Evolutionary conservation across 2,888 invertebrate species (phyloP).

Genomic region (Torymus texanus): DNA sequence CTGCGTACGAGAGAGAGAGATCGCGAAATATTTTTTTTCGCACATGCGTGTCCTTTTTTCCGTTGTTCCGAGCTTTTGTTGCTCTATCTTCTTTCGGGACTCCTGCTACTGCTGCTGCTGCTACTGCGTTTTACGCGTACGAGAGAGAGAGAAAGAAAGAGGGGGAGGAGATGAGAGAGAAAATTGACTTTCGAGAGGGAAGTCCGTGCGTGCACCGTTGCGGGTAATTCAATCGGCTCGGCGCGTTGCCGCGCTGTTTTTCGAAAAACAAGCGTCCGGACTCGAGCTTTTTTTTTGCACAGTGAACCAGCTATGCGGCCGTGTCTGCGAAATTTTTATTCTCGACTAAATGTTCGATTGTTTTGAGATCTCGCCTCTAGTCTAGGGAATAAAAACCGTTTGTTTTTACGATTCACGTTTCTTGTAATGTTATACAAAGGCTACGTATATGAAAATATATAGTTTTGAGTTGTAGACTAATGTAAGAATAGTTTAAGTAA

Average conservation of each 20-base stretch:
- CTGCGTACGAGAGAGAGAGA: too few relatives aligned
- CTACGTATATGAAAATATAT: too few relatives aligned
- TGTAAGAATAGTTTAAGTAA: too few relatives aligned
- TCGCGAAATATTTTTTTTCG: too few relatives aligned
- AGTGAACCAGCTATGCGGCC: too few relatives aligned
- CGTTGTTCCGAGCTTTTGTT: background rate
- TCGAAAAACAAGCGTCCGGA: background rate
- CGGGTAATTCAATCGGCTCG: constrained; percentile 26
- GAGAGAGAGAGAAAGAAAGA: too few relatives aligned
- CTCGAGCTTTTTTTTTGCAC: too few relatives aligned
- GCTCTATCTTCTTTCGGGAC: constrained; percentile 1
- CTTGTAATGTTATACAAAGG: too few relatives aligned
- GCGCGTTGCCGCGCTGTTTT: background rate
- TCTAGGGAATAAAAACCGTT: too few relatives aligned
- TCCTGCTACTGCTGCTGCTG: background rate
- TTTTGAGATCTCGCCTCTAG: too few relatives aligned
- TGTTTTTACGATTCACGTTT: too few relatives aligned
- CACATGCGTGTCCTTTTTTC: background rate
- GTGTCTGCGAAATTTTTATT: background rate
- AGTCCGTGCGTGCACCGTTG: background rate
- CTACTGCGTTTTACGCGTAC: background rate
- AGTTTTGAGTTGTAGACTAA: too few relatives aligned
- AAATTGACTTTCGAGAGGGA: constrained; percentile 24
- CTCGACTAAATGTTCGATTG: background rate
- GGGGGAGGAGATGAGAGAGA: background rate